Base-by-base conservation (phyloP, 2,797 vertebrate species). In the Notolepis coatsorum region DNA sequence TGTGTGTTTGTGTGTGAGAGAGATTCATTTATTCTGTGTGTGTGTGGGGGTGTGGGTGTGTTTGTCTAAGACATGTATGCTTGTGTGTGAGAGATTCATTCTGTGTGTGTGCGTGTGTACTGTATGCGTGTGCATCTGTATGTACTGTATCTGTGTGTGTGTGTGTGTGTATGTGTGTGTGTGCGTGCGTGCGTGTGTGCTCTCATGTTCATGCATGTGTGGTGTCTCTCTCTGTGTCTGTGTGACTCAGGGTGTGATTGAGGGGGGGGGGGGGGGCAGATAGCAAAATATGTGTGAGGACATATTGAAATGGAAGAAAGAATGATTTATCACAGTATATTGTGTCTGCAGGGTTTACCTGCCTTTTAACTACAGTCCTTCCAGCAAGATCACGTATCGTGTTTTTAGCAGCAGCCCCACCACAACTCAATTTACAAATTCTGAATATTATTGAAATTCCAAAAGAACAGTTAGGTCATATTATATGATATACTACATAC, bases 1-100 rank as follows among this genome's bases (percentile, higher is more conserved):
- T 53, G 15, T 67, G 33, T 55, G 2, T 27, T 2, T 52, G 31
- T 71, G 59, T 78, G 61, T 59, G 61, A 64, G 63, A n/a, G 56
- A 53, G 12, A 45, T 35, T 42, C 45, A 25, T 18, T 27, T 2
- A 20, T 9, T 15, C 18, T 35, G 4, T 20, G 15, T 39, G 2
- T 18, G 21, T 38, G 33, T 27, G 25, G 21, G 17, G 10, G 23
- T 61, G 31, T 31, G 25, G 20, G 31, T 8, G 12, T 17, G 6
- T n/a, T 21, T 18, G 1, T 31, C 7, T 48, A 21, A 28, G 6
- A n/a, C n/a, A n/a, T 30, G 28, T 23, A 20, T 12, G 21, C 39
- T 8, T 42, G 24, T 27, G 31, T 50, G 13, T 23, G 1, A 28
- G 47, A 17, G 7, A 27, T 24, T 50, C 15, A 20, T 5, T 65